Evolutionary conservation across 2,888 invertebrate genomes (phyloP).

Genomic region (Aspidapion aeneum): DNA sequence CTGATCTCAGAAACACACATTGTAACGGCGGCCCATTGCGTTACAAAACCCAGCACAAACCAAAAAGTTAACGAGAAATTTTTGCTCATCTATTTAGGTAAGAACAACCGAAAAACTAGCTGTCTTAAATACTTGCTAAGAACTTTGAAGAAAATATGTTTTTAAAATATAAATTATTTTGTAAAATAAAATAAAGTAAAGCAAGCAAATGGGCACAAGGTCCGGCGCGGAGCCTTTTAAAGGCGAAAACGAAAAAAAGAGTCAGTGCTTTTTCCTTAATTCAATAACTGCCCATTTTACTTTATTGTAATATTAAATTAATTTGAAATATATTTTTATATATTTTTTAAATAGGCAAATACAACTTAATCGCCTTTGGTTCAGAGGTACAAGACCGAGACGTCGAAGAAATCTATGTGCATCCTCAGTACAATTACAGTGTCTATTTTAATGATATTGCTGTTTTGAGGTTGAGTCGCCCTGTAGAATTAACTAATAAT

Average conservation of each 20-base stretch:
- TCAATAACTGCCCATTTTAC: too few relatives aligned
- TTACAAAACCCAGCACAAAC: conserved; percentile 46
- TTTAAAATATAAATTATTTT: too few relatives aligned
- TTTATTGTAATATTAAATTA: background rate
- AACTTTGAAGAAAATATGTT: too few relatives aligned
- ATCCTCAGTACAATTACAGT: conserved; percentile 45
- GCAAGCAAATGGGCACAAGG: too few relatives aligned
- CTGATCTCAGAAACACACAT: conserved; percentile 55
- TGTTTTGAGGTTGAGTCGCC: conserved; percentile 51
- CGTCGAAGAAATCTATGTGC: conserved; percentile 43
- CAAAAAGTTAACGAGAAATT: conserved; percentile 38
- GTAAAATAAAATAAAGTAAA: background rate
- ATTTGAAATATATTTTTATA: background rate
- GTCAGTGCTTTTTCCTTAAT: too few relatives aligned
- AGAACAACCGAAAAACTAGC: conserved; percentile 21
- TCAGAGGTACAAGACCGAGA: conserved; percentile 49
- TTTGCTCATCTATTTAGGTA: conserved; percentile 44
- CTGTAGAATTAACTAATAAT: conserved; percentile 49
- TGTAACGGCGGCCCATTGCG: conserved; percentile 64
- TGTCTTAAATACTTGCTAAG: too few relatives aligned
- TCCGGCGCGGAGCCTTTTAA: too few relatives aligned
- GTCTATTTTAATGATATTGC: conserved; percentile 53
- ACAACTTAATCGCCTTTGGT: conserved; percentile 44
- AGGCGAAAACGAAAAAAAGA: too few relatives aligned
- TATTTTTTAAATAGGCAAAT: conserved; percentile 37